A percentile compares a stretch with the other conserved stretches of the same genome.
phyloP scores from a whole-genome alignment of 2,113 vertebrate species.

The Orycteropus afer region DNA sequence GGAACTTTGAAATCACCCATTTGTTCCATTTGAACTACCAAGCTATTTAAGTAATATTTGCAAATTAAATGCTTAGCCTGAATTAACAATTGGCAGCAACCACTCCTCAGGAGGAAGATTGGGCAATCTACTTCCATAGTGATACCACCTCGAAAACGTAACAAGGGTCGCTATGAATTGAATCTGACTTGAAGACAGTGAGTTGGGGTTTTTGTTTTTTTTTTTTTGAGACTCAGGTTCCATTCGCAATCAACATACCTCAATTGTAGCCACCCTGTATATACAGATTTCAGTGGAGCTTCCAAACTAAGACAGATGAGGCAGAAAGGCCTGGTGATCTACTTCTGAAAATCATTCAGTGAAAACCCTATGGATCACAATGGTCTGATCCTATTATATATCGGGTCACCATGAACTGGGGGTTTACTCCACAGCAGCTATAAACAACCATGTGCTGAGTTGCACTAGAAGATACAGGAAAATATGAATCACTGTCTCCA shows the following conservation, averaged over 20 bases:
- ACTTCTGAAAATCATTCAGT: too few relatives aligned
- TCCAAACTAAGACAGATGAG: too few relatives aligned
- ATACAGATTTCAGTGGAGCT: too few relatives aligned
- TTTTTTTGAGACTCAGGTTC: not conserved
- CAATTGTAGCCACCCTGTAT: too few relatives aligned
- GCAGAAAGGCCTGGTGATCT: too few relatives aligned
- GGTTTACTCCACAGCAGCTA: not conserved
- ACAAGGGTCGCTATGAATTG: too few relatives aligned
- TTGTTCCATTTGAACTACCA: not conserved
- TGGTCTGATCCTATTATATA: not conserved
- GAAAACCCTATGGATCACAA: too few relatives aligned
- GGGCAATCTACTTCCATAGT: too few relatives aligned
- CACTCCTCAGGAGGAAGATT: too few relatives aligned
- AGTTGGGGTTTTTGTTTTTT: not conserved
- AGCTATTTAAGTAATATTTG: conserved; percentile 3
- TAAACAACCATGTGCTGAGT: too few relatives aligned
- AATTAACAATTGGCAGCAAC: not conserved
- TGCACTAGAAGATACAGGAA: not conserved
- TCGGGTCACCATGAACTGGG: not conserved
- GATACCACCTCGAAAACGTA: too few relatives aligned
- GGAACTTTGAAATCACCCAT: conserved; percentile 6
- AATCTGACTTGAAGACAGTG: not conserved
- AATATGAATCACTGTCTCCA: not conserved
- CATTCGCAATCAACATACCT: not conserved
- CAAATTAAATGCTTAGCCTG: not conserved